Conservation (phyloP, 2,113 vertebrate species). For the Macquaria australasica region DNA sequence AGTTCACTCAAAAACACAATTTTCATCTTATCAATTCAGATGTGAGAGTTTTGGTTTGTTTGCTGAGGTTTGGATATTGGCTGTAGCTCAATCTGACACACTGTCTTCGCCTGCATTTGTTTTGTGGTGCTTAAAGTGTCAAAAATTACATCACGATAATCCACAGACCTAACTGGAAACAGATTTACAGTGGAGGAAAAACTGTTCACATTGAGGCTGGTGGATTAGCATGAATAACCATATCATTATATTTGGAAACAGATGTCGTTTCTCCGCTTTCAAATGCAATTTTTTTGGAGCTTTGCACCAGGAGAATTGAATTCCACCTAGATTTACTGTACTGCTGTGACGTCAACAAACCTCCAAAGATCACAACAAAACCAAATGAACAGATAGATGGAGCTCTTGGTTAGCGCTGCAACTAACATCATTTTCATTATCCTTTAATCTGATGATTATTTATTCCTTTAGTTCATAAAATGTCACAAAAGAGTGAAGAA, state of each 20-base stretch:
- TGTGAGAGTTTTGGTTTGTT: background rate
- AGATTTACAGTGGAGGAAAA: background rate
- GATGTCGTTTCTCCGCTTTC: slow-evolving; percentile 37
- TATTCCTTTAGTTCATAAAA: background rate
- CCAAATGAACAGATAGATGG: background rate
- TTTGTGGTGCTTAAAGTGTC: slow-evolving; percentile 11
- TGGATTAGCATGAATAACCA: slow-evolving; percentile 31
- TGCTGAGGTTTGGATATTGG: background rate
- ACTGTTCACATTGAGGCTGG: slow-evolving; percentile 1
- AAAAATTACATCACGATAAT: slow-evolving; percentile 26
- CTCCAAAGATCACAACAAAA: slow-evolving; percentile 22
- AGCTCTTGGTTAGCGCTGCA: background rate
- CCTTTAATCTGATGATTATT: background rate
- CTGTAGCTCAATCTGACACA: background rate
- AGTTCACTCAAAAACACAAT: background rate
- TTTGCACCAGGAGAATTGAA: slow-evolving; percentile 12
- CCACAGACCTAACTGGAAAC: slow-evolving; percentile 11
- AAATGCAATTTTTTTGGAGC: background rate
- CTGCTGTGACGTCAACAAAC: slow-evolving; percentile 13
- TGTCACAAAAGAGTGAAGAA: background rate
- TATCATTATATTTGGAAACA: slow-evolving; percentile 44
- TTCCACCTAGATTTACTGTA: slow-evolving; percentile 20
- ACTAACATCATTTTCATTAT: background rate
- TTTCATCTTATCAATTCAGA: background rate
- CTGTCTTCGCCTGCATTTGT: background rate